Conservation (phyloP, 1,140 invertebrate species). For the Drosophila lacteicornis region DNA sequence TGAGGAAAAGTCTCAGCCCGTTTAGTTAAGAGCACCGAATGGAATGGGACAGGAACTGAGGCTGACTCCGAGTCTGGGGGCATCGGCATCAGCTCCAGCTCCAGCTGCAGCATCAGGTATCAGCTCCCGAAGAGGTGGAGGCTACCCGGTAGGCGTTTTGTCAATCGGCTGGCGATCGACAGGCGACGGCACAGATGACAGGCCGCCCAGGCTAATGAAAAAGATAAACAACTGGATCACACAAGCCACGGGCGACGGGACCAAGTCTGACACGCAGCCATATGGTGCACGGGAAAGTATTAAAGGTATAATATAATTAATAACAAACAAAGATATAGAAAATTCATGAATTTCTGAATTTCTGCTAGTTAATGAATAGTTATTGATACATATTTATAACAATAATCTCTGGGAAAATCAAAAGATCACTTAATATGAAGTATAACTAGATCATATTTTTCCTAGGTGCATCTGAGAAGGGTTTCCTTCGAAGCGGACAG, state of each 20-base stretch:
- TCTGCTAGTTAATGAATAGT: not conserved
- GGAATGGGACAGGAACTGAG: slow-evolving; percentile 2
- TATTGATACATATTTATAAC: too few species aligned
- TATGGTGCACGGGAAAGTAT: slow-evolving; percentile 7
- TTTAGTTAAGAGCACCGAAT: slow-evolving; percentile 46
- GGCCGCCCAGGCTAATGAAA: slow-evolving; percentile 81
- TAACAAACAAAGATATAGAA: too few species aligned
- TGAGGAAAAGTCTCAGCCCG: slow-evolving; percentile 68
- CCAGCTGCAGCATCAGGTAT: slow-evolving; percentile 20
- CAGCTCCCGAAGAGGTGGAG: slow-evolving; percentile 17
- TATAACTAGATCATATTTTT: not conserved
- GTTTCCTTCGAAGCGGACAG: not conserved
- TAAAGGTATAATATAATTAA: not conserved
- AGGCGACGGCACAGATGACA: slow-evolving; percentile 79
- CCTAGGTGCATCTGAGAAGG: slow-evolving; percentile 3
- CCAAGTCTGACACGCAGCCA: slow-evolving; percentile 42
- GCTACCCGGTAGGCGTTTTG: slow-evolving; percentile 72
- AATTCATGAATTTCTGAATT: too few species aligned
- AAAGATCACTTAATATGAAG: not conserved
- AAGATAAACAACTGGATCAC: slow-evolving; percentile 81
- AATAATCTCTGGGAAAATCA: too few species aligned
- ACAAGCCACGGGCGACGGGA: slow-evolving; percentile 27
- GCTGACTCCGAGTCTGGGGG: slow-evolving; percentile 13
- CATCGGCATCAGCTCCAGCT: slow-evolving; percentile 10
- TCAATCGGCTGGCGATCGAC: slow-evolving; percentile 75